Evolutionary conservation across 2,797 vertebrate species (phyloP).

Genomic region (Meda fulgida): DNA sequence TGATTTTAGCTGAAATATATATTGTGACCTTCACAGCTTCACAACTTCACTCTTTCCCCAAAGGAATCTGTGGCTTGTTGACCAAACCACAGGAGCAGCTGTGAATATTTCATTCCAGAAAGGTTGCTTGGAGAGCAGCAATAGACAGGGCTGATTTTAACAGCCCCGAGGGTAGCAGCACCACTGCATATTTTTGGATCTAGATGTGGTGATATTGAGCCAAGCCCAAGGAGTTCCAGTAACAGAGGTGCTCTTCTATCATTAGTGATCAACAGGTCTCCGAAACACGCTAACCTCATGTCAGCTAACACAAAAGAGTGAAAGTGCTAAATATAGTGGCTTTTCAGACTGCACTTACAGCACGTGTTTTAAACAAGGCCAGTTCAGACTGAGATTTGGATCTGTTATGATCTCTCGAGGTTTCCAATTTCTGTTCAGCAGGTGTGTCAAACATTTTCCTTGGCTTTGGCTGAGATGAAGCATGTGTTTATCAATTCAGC

Average conservation of each 20-base stretch:
- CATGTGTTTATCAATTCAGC: constrained; percentile 80
- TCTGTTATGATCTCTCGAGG: constrained; percentile 76
- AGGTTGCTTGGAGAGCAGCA: constrained; percentile 58
- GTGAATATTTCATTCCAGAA: constrained; percentile 79
- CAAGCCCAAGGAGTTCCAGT: constrained; percentile 77
- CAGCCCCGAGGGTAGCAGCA: constrained; percentile 50
- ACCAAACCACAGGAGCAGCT: constrained; percentile 82
- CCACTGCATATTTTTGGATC: constrained; percentile 68
- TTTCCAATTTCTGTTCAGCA: constrained; percentile 81
- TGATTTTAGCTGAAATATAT: constrained; percentile 80
- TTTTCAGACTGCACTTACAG: constrained; percentile 39
- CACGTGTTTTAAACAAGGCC: constrained; percentile 53
- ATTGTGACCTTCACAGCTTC: constrained; percentile 80
- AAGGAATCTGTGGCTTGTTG: constrained; percentile 77
- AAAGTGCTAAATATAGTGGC: constrained; percentile 65
- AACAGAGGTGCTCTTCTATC: constrained; percentile 65
- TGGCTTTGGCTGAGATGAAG: constrained; percentile 77
- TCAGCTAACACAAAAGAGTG: constrained; percentile 51
- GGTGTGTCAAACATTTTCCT: constrained; percentile 87
- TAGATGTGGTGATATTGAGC: constrained; percentile 50
- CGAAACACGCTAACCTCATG: constrained; percentile 50
- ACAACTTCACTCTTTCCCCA: constrained; percentile 79
- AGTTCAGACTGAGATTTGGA: constrained; percentile 71
- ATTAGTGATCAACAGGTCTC: constrained; percentile 60
- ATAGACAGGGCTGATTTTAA: constrained; percentile 66